Conservation (phyloP, 2,888 invertebrate species). For the Tetropium fuscum region DNA sequence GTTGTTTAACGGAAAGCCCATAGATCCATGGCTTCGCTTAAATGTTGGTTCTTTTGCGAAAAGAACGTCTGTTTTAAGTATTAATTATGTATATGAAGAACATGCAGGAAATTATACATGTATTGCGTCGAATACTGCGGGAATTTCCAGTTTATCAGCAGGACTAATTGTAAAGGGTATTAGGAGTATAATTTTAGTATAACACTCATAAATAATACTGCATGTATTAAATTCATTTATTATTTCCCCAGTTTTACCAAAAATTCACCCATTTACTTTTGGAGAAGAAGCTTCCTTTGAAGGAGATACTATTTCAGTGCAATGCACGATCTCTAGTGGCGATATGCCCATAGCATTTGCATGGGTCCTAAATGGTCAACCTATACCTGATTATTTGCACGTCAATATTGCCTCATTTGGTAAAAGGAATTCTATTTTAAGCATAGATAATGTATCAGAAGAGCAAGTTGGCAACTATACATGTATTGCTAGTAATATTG, state of each 20-base stretch:
- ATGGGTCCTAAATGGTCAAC: slow-evolving; percentile 77
- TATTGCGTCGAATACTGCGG: slow-evolving; percentile 76
- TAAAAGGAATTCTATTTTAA: slow-evolving; percentile 73
- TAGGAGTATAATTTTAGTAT: neutral
- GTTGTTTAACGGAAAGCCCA: slow-evolving; percentile 75
- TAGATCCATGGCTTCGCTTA: slow-evolving; percentile 44
- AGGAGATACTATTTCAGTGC: slow-evolving; percentile 77
- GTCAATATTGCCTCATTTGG: slow-evolving; percentile 69
- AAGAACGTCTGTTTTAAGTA: slow-evolving; percentile 74
- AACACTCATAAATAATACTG: too few species aligned
- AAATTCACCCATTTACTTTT: slow-evolving; percentile 77
- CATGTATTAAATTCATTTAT: too few species aligned
- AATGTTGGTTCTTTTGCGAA: slow-evolving; percentile 63
- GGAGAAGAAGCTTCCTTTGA: slow-evolving; percentile 69
- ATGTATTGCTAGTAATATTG: slow-evolving; percentile 73
- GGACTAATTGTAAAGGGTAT: slow-evolving; percentile 71
- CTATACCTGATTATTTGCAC: slow-evolving; percentile 66
- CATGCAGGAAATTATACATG: slow-evolving; percentile 81
- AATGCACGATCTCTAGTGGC: slow-evolving; percentile 75
- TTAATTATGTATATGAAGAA: slow-evolving; percentile 72
- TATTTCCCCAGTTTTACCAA: slow-evolving; percentile 57
- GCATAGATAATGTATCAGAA: slow-evolving; percentile 73
- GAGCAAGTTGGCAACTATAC: slow-evolving; percentile 75
- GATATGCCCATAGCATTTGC: slow-evolving; percentile 81
- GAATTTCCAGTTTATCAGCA: slow-evolving; percentile 73